phyloP scores from a whole-genome alignment of 92 coral and sea anemone genomes.

The Virgularia gustaviana region DNA sequence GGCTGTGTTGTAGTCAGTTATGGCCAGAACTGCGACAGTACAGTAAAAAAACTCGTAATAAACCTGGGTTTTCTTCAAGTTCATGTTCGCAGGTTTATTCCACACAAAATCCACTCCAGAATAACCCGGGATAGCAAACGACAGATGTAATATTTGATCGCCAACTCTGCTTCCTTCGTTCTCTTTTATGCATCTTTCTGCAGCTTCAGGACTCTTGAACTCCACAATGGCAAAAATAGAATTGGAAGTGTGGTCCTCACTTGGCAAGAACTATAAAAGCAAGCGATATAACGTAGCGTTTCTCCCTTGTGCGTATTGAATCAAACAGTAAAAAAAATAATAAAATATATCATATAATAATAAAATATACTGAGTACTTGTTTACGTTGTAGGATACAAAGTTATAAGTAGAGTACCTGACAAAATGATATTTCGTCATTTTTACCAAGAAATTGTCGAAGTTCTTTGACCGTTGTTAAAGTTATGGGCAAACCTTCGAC shows the following conservation, averaged over 20 bases:
- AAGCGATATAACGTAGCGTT: no score
- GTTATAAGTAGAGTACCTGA: constrained; percentile 3
- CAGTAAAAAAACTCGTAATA: no score
- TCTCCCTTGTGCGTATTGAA: no score
- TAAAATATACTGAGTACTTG: no score
- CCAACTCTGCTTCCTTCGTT: constrained; percentile 9
- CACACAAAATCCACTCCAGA: constrained; percentile 39
- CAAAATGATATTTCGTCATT: constrained; percentile 34
- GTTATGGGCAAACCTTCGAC: constrained; percentile 27
- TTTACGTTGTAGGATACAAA: no score
- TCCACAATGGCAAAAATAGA: constrained; percentile 25
- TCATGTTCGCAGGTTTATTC: constrained; percentile 29
- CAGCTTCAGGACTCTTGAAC: constrained; percentile 32
- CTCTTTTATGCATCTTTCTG: constrained; percentile 24
- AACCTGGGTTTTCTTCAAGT: constrained; percentile 28
- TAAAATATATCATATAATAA: no score
- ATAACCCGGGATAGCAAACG: constrained; percentile 25
- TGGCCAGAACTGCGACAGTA: no score
- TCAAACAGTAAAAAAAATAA: no score
- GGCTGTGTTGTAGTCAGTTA: no score
- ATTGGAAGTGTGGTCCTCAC: background rate
- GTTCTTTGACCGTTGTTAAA: constrained; percentile 24
- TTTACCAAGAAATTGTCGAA: constrained; percentile 26
- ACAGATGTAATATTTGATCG: constrained; percentile 12
- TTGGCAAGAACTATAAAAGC: constrained; percentile 12